Base-by-base conservation (phyloP, 2,888 invertebrate species). In the Polylopha cassiicola region DNA sequence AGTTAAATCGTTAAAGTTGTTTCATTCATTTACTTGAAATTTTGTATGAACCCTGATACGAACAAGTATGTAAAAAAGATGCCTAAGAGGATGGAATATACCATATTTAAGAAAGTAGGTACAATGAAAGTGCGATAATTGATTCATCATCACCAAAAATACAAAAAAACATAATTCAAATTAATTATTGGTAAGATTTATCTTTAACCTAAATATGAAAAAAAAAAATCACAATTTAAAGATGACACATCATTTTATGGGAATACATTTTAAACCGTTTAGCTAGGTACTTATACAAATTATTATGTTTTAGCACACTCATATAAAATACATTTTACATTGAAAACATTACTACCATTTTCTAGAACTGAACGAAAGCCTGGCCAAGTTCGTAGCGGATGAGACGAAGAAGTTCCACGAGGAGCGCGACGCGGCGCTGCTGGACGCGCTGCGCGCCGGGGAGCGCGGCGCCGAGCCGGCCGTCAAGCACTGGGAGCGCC, bases 401-500 rank as follows among this genome's bases (percentile, higher is more conserved):
- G 89, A 92, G 63, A 92, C 92, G 22, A 87, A 89, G 52, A 85
- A 88, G 43, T 92, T 89, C 58, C 87, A 90, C 64, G 91, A 92
- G 65, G 87, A 88, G 33, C 81, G 89, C 53, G 90, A 90, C 44
- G 89, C 88, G 38, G 87, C 86, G 37, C 68, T 90, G 0, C 72
- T 94, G 1, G 79, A 89, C 30, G 87, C 88, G 37, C 87, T 89
- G 0, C 89, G 88, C 49, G 87, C 86, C 52, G 89, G 89, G 39
- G 87, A 89, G 39, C 69, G 90, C 0, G 91, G 92, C 63, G 80
- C 92, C 1, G 95, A 95, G 56, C 89, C 91, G 13, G 86, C 93
- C 7, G 91, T 93, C 1, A 91, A 91, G 58, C 88, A 89, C 56
- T 95, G 94, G 89, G 95, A 95, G 63, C 92, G 91, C 49, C 74